Evolutionary conservation across 1,140 invertebrate species (phyloP).

Genomic region (Frieseomelitta varia): DNA sequence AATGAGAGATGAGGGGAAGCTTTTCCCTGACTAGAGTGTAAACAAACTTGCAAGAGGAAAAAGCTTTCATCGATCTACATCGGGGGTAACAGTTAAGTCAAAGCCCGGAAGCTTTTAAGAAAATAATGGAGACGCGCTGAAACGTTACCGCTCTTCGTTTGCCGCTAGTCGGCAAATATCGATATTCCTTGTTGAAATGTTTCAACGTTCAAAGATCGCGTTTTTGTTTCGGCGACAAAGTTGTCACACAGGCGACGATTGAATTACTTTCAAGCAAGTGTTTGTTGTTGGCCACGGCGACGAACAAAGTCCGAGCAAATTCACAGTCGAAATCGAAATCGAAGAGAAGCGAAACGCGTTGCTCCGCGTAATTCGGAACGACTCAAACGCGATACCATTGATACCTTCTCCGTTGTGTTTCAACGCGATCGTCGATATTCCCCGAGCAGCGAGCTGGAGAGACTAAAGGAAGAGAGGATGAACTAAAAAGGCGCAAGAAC

Average conservation of each 20-base stretch:
- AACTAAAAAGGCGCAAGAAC: not conserved
- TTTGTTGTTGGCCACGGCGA: no score
- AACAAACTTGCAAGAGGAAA: slow-evolving; percentile 22
- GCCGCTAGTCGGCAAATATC: not conserved
- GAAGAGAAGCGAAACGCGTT: no score
- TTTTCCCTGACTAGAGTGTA: slow-evolving; percentile 23
- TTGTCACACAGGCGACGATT: no score
- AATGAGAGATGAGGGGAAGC: slow-evolving; percentile 27
- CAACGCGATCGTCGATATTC: not conserved
- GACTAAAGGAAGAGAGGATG: not conserved
- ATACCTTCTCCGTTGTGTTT: not conserved
- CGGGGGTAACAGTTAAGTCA: not conserved
- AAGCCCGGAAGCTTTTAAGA: slow-evolving; percentile 16
- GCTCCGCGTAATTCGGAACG: no score
- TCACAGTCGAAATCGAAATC: no score
- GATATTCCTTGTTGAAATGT: not conserved
- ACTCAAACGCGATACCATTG: not conserved
- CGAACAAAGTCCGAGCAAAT: no score
- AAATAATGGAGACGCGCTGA: slow-evolving; percentile 23
- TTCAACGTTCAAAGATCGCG: not conserved
- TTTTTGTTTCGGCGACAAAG: no score
- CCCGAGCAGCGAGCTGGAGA: not conserved
- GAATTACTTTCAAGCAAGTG: no score
- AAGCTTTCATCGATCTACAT: slow-evolving; percentile 26
- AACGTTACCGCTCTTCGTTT: slow-evolving; percentile 13